Base-by-base conservation (phyloP, 2,888 invertebrate genomes). In the Euplexia lucipara region DNA sequence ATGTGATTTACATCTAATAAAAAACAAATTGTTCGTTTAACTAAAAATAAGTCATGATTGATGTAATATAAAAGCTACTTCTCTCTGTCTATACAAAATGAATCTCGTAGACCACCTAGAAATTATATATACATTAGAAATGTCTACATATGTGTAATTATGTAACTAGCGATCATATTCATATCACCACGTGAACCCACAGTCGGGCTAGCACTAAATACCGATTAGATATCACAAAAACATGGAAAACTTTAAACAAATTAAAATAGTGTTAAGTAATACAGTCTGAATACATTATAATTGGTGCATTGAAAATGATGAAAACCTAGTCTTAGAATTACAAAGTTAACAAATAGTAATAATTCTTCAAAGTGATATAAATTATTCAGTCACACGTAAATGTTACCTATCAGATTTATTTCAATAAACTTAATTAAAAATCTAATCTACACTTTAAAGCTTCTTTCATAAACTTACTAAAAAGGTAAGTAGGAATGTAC, bases 361-460 rank as follows among this genome's bases (percentile, higher is more conserved):
- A 70, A 72, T 69, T 73, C 70, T 62, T 73, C 54, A 79, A 81
- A 81, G 72, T 78, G 67, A 81, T 78, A 80, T 83, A 82, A 83
- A 82, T 81, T 79, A 87, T 78, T 87, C 91, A 89, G 88, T 86
- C 88, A 86, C 81, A 81, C 83, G 75, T 82, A 79, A 78, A 77
- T 83, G 54, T 81, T 86, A n/a, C n/a, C n/a, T n/a, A 84, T 84
- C 82, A 85, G 80, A 84, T 85, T 83, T 66, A 80, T 78, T 79
- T 66, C 58, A 68, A 80, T 42, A 76, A 80, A 83, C 83, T 81
- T 81, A 84, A 81, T 79, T 83, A 70, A 75, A 82, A 79, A 79
- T 78, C 81, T 87, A 88, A 82, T 84, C 88, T 89, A 91, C 60
- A 88, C 84, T 86, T 94, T 94, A 94, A 94, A 94, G 94, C 94